phyloP scores from a whole-genome alignment of 2,888 invertebrate species.

The Polydrusus pterygomalis region DNA sequence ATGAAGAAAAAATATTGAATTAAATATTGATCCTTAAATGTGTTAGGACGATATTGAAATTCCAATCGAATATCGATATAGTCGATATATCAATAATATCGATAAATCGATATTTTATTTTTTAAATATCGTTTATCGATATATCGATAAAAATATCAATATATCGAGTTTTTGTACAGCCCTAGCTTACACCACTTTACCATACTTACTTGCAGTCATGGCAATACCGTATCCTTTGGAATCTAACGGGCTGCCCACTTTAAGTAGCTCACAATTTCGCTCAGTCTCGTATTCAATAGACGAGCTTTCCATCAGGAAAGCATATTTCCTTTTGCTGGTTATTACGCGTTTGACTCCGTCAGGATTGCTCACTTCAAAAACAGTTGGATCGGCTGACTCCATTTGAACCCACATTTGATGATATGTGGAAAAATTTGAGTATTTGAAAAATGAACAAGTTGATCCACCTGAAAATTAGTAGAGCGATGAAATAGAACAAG shows the following conservation, averaged over 20 bases:
- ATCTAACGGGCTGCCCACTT: conserved; percentile 86
- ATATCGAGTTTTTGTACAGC: no score
- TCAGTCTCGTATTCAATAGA: conserved; percentile 94
- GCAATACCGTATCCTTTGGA: conserved; percentile 96
- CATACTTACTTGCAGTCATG: conserved; percentile 88
- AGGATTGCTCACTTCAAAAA: conserved; percentile 87
- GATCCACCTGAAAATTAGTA: conserved; percentile 79
- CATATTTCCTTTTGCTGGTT: conserved; percentile 87
- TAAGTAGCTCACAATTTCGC: conserved; percentile 88
- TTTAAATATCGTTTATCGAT: no score
- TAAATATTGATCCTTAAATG: no score
- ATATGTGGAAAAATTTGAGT: conserved; percentile 92
- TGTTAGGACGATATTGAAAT: no score
- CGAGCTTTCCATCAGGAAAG: conserved; percentile 97
- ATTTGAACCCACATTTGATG: conserved; percentile 95
- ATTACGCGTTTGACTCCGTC: conserved; percentile 91
- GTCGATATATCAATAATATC: no score
- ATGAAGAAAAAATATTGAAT: no score
- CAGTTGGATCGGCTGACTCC: conserved; percentile 88
- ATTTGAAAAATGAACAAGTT: conserved; percentile 92
- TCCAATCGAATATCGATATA: no score
- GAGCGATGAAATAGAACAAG: no score
- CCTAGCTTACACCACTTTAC: background rate
- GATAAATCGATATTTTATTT: no score
- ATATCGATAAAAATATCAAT: no score